Percentiles rank a stretch among this genome's conserved stretches.
Evolutionary conservation across 1,140 invertebrate genomes (phyloP).

Genomic region (Leptonema lineaticorne): DNA sequence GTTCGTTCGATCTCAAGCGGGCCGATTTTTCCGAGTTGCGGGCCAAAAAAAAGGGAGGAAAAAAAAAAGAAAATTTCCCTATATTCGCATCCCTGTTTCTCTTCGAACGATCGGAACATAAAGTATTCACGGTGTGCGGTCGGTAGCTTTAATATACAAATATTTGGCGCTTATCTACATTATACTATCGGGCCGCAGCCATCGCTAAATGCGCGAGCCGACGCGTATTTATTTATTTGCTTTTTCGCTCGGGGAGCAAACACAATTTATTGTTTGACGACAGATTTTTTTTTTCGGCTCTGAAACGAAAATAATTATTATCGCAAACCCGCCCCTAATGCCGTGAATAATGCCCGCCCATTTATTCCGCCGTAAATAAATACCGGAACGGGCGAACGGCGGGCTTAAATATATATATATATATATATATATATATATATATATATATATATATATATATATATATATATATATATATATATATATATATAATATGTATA

Average conservation of each 20-base stretch:
- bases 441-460: not conserved
- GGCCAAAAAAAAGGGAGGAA: too few species aligned
- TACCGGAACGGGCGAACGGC: slow-evolving; percentile 2
- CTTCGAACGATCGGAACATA: slow-evolving; percentile 23
- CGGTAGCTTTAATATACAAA: slow-evolving; percentile 43
- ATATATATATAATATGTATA: not conserved
- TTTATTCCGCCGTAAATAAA: slow-evolving; percentile 36
- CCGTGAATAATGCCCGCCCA: slow-evolving; percentile 39
- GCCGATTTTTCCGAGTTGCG: too few species aligned
- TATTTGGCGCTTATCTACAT: slow-evolving; percentile 42
- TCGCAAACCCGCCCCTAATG: slow-evolving; percentile 36
- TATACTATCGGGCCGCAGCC: slow-evolving; percentile 37
- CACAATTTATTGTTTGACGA: slow-evolving; percentile 43
- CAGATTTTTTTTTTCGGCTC: slow-evolving; percentile 42
- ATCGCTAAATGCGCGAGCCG: slow-evolving; percentile 32
- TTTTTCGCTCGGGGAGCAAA: slow-evolving; percentile 39
- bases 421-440: not conserved
- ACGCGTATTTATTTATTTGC: slow-evolving; percentile 40
- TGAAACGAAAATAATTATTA: slow-evolving; percentile 43
- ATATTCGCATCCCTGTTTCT: slow-evolving; percentile 31
- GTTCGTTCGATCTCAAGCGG: not conserved
- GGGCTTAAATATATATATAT: not conserved
- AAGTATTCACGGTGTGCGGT: slow-evolving; percentile 39
- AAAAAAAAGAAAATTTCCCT: too few species aligned
- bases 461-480: not conserved